A percentile compares a stretch with the other conserved stretches of the same genome.
phyloP scores from a whole-genome alignment of 1,140 invertebrate species.

The Temnothorax longispinosus region DNA sequence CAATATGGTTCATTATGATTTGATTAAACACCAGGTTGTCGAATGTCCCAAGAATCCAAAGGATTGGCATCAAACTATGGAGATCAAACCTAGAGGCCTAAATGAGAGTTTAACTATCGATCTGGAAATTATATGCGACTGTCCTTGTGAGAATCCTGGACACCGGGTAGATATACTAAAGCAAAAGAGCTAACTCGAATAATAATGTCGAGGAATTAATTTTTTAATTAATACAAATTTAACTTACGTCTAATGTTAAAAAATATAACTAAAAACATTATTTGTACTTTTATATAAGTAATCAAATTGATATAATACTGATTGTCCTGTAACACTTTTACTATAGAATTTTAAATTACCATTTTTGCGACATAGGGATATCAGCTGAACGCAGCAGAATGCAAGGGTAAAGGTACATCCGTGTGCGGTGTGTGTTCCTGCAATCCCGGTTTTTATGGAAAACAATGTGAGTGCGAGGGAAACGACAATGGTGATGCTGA shows the following conservation, averaged over 20 bases:
- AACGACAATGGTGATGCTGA: constrained; percentile 58
- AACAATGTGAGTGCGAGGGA: constrained; percentile 90
- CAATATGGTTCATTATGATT: constrained; percentile 9
- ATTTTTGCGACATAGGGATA: constrained; percentile 73
- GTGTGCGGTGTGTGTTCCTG: constrained; percentile 92
- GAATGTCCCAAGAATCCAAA: constrained; percentile 87
- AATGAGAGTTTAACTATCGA: constrained; percentile 91
- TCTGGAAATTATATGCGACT: constrained; percentile 91
- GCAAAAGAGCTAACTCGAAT: not conserved
- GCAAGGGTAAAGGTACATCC: constrained; percentile 85
- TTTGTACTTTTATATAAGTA: not conserved
- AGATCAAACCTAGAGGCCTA: constrained; percentile 92
- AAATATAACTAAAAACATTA: not conserved
- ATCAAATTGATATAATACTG: not conserved
- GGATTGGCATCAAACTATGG: constrained; percentile 89
- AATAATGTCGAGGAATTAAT: not conserved
- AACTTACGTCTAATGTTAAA: not conserved
- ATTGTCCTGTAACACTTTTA: not conserved
- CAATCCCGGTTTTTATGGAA: constrained; percentile 88
- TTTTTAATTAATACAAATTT: not conserved
- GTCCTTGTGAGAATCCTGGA: constrained; percentile 89
- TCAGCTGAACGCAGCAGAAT: constrained; percentile 82
- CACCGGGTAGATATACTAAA: constrained; percentile 77
- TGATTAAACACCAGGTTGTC: constrained; percentile 76
- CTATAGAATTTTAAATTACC: not conserved